Conservation (phyloP, 2,888 invertebrate species). For the Temnothorax rugatulus region DNA sequence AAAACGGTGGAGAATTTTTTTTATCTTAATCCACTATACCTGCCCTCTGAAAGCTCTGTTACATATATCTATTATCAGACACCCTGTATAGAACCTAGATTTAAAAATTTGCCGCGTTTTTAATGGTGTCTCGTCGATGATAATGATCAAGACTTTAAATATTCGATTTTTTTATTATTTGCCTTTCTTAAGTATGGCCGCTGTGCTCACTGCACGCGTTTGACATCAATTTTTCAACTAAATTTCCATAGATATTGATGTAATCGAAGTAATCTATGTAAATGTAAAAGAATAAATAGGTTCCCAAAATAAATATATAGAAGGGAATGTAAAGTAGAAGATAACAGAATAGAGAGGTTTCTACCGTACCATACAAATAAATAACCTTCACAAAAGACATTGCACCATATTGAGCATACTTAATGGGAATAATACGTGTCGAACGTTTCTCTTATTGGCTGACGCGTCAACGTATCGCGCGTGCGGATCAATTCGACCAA, state of each 20-base stretch:
- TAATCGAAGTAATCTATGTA: background rate
- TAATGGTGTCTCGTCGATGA: background rate
- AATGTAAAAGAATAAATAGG: background rate
- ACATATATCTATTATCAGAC: background rate
- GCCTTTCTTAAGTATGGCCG: background rate
- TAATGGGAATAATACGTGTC: slow-evolving; percentile 16
- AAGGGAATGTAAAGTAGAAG: background rate
- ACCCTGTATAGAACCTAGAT: background rate
- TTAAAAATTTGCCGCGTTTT: background rate
- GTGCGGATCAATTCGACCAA: slow-evolving; percentile 17
- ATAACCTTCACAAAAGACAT: background rate
- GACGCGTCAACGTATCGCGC: background rate
- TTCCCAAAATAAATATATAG: background rate
- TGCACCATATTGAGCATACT: slow-evolving; percentile 4
- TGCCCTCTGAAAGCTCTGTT: background rate
- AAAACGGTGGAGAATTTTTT: background rate
- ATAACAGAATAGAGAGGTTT: slow-evolving; percentile 13
- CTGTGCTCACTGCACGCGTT: background rate
- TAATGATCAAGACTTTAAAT: too few relatives aligned
- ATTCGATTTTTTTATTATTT: background rate
- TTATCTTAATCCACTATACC: background rate
- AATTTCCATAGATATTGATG: background rate
- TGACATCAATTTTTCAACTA: background rate
- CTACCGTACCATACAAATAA: slow-evolving; percentile 21
- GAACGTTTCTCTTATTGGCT: slow-evolving; percentile 4